Evolutionary conservation across 35 echinoderm and acorn worm genomes (phyloP), one percentile per base, ranked within the genome.

Genomic region (Acanthaster planci): DNA sequence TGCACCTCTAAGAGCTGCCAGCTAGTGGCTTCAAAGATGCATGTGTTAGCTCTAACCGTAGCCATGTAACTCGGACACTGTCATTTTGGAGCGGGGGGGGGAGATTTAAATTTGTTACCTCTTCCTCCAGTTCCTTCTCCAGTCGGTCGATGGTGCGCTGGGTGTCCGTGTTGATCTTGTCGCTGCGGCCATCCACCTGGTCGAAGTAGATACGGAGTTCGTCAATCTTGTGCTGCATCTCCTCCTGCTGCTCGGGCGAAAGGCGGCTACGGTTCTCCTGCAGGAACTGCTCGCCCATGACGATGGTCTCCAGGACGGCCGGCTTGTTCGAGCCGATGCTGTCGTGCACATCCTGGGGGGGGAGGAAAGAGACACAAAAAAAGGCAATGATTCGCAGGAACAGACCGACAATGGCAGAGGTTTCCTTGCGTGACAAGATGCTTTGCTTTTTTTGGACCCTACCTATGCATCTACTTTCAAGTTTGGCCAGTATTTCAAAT

Each of bases 191-290:
- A 64, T 92, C 87, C 30, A 97, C 77, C 38, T 84, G 67, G 59
- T 97, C 94, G 85, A 97, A 93, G 83, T 92, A 97, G 39, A 59
- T 77, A 52, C 92, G 58, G 23, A 99, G 82, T 26, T 99, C 96
- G 76, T 92, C 92, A 0, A 92, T 99, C 96, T 94, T 91, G 42
- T 82, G 87, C 83, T 99, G 92, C 60, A 99, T 76, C 75, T 93
- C 92, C 16, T 93, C 96, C 19, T 54, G 51, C 50, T 99, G 92
- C 23, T 99, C 96, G 31, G 88, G 78, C 1, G 80, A 81, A 0
- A 99, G 96, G 18, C 81, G 67, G 67, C 88, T 83, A 18, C 82
- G 60, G 84, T 99, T 99, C 39, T 99, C 96, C 26, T 88, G 85
- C 15, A 89, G 84, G 82, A 99, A 99, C 78, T 99, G 91, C 55